Percentiles rank a stretch among this genome's conserved stretches.
Evolutionary conservation across 2,888 invertebrate species (phyloP).

Genomic region (Dynastes hyllus): DNA sequence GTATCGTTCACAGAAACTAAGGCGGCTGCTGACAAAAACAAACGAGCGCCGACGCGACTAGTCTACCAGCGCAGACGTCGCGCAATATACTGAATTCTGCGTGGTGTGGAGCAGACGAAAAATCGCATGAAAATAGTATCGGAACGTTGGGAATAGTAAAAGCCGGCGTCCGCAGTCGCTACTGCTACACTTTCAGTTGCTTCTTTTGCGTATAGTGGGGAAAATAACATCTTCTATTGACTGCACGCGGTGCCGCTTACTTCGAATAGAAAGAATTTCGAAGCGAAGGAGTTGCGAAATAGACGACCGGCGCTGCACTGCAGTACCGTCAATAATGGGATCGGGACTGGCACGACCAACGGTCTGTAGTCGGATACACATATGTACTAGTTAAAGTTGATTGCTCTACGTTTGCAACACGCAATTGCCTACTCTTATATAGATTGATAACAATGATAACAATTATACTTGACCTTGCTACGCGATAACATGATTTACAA

Average conservation of each 20-base stretch:
- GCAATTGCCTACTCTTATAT: too few species aligned
- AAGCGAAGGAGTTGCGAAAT: constrained; percentile 10
- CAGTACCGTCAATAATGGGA: too few species aligned
- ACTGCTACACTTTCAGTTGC: neutral
- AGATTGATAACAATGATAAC: too few species aligned
- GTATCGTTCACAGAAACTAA: constrained; percentile 19
- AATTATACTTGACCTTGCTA: too few species aligned
- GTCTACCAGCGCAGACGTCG: constrained; percentile 40
- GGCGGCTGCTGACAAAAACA: constrained; percentile 41
- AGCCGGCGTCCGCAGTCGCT: neutral
- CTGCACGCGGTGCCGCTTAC: neutral
- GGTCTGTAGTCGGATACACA: too few species aligned
- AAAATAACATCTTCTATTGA: constrained; percentile 21
- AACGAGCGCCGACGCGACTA: constrained; percentile 45
- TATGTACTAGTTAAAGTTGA: too few species aligned
- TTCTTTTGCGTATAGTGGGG: constrained; percentile 28
- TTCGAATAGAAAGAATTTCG: neutral
- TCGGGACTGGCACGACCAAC: too few species aligned
- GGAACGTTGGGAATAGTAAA: constrained; percentile 10
- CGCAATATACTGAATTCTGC: constrained; percentile 38
- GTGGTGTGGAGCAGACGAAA: constrained; percentile 7
- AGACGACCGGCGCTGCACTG: constrained; percentile 2
- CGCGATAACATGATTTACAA: too few species aligned
- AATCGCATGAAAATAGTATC: constrained; percentile 43
- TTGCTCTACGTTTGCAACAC: too few species aligned